A percentile compares a stretch with the other conserved stretches of the same genome.
phyloP scores from a whole-genome alignment of 2,888 invertebrate genomes.

The Camponotus fellah region DNA sequence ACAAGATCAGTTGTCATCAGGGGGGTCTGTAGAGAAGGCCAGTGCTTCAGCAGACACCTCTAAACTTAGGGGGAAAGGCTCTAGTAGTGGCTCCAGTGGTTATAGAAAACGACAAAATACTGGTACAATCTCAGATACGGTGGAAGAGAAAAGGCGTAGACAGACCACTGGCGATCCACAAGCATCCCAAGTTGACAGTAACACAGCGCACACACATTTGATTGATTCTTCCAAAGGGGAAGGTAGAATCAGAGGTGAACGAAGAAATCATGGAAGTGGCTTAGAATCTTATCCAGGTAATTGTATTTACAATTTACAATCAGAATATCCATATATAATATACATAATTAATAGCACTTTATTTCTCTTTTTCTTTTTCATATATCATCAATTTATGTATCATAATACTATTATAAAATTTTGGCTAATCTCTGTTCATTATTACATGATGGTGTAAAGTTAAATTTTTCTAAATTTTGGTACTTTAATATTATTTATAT shows the following conservation, averaged over 20 bases:
- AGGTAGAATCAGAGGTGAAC: conserved; percentile 81
- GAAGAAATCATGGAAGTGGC: conserved; percentile 82
- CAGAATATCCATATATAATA: neutral
- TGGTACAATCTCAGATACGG: conserved; percentile 78
- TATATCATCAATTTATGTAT: neutral
- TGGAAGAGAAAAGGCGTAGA: conserved; percentile 84
- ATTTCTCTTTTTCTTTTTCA: neutral
- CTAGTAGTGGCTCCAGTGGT: conserved; percentile 77
- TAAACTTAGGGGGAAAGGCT: conserved; percentile 83
- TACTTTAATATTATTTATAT: neutral
- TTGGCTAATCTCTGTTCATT: neutral
- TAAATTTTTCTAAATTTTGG: neutral
- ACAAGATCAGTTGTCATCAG: conserved; percentile 86
- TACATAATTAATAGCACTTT: neutral
- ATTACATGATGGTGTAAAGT: neutral
- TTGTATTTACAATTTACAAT: conserved; percentile 18
- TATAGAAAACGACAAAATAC: conserved; percentile 84
- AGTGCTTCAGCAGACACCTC: conserved; percentile 86
- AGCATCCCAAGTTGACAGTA: conserved; percentile 75
- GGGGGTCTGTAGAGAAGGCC: conserved; percentile 86
- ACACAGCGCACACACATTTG: conserved; percentile 75
- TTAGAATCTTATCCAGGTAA: conserved; percentile 84
- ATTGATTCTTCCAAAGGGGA: conserved; percentile 81
- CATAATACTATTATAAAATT: neutral
- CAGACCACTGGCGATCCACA: conserved; percentile 79